Evolutionary conservation across 2,113 vertebrate genomes (phyloP).

Genomic region (Aspidoscelis tigris): DNA sequence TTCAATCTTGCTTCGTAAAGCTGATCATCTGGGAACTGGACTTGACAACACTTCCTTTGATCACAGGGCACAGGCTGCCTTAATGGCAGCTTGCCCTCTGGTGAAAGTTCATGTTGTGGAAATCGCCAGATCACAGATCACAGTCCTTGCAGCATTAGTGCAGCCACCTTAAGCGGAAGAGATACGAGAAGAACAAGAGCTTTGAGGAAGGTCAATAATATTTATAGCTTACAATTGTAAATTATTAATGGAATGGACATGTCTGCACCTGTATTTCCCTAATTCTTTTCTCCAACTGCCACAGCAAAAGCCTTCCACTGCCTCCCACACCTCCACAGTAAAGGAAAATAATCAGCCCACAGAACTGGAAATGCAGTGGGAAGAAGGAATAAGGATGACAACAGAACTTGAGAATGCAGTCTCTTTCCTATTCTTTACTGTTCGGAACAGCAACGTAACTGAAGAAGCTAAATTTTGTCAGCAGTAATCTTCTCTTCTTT

Average conservation of each 20-base stretch:
- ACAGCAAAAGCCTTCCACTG: neutral
- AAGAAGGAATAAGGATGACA: neutral
- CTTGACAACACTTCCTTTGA: slow-evolving; percentile 45
- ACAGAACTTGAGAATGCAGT: too few species aligned
- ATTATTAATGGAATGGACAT: neutral
- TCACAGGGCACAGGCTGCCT: slow-evolving; percentile 37
- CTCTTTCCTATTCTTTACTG: neutral
- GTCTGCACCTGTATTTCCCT: neutral
- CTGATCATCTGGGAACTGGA: slow-evolving; percentile 1
- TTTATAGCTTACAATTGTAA: neutral
- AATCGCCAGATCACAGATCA: neutral
- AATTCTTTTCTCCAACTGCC: too few species aligned
- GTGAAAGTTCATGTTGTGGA: slow-evolving; percentile 51
- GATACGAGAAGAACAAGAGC: neutral
- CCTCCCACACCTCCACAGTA: too few species aligned
- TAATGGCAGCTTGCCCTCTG: slow-evolving; percentile 45
- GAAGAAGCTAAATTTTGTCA: neutral
- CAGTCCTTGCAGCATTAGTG: accelerated
- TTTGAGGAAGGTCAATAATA: slow-evolving; percentile 16
- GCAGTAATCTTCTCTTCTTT: neutral
- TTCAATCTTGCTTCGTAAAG: slow-evolving; percentile 32
- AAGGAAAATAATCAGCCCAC: too few species aligned
- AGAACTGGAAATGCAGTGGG: too few species aligned
- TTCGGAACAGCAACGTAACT: neutral
- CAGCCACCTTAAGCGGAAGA: accelerated